Base-by-base conservation (phyloP, 1,140 invertebrate species). In the Zaprionus vittiger region DNA sequence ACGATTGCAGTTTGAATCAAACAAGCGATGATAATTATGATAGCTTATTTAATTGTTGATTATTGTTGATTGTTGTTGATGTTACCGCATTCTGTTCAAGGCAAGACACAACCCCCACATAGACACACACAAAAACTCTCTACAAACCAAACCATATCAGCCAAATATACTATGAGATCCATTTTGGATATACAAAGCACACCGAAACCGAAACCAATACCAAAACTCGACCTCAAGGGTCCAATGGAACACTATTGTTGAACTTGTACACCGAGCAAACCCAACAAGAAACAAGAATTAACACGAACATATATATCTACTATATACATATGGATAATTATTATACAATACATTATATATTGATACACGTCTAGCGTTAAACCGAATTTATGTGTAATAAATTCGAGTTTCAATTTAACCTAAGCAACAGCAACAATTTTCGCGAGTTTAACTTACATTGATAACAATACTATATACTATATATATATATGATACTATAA, bases 301-400 rank as follows among this genome's bases (percentile, higher is more conserved):
- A 63, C 54, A 31, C 41, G 57, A 49, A 52, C 26, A 56, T 56
- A 72, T 22, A 44, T 59, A 47, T 28, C 62, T 47, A 66, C 34
- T 70, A 52, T 63, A 55, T 41, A 47, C 12, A 56, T 56, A 59
- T 52, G 63, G 52, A 70, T 64, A 63, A 38, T 38, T 60, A 69
- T 24, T 60, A 74, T 55, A 73, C 14, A 74, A 74, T 55, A 73
- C 14, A 74, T 67, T 62, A 62, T 49, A 37, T 54, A 64, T 24
- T 26, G 41, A 82, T 65, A 86, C 73, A 83, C 69, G 64, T 87
- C 56, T 86, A 86, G 73, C 77, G 81, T 87, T 87, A 87, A 87
- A 89, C 84, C 84, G 84, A 89, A 89, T 89, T 89, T 89, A 89
- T 77, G 79, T 81, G 77, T 82, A 79, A 65, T 74, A 89, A 89